Conservation (phyloP, 92 coral and sea anemone genomes). For the Palythoa grandis region DNA sequence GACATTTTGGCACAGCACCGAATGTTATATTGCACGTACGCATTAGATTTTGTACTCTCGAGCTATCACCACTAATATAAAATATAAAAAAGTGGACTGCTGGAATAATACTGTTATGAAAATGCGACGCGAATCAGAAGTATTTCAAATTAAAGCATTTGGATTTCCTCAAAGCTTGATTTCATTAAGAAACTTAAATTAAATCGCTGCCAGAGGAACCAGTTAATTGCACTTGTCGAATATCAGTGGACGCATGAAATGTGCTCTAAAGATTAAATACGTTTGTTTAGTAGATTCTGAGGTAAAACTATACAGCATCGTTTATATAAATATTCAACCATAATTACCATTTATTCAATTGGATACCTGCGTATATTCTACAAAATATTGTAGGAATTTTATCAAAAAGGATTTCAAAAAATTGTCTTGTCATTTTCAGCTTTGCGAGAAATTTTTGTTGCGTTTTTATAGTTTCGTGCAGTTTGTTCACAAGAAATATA, state of each 20-base stretch:
- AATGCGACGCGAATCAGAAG: neutral
- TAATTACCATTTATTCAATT: neutral
- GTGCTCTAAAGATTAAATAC: neutral
- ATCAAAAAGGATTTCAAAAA: neutral
- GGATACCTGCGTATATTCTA: neutral
- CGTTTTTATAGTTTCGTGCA: neutral
- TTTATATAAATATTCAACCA: neutral
- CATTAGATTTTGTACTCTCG: neutral
- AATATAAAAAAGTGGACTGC: neutral
- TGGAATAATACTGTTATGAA: neutral
- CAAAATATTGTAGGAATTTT: constrained; percentile 1
- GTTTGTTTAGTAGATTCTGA: neutral
- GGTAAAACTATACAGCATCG: neutral
- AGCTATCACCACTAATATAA: neutral
- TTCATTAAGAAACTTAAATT: neutral
- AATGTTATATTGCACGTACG: neutral
- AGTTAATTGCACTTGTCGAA: neutral
- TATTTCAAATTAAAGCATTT: no score
- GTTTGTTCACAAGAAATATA: neutral
- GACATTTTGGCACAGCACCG: neutral
- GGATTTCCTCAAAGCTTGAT: neutral
- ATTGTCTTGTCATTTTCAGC: neutral
- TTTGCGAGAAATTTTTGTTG: neutral
- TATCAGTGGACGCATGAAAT: neutral
- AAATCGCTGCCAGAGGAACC: neutral